Percentiles rank a stretch among this genome's conserved stretches.
Evolutionary conservation across 2,113 vertebrate genomes (phyloP).

Genomic region (Scartelaos histophorus): DNA sequence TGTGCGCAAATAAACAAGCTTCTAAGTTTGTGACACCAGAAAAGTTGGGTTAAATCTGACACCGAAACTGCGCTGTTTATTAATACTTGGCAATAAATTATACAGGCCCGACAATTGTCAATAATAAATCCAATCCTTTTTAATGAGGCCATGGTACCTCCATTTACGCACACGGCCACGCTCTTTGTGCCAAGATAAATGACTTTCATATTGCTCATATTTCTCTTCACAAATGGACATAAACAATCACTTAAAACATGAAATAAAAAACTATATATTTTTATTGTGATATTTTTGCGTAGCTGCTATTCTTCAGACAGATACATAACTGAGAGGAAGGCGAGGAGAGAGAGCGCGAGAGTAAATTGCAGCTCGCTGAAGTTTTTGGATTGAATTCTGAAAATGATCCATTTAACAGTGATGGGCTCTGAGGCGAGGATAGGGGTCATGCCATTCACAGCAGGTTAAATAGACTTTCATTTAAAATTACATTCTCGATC

Average conservation of each 20-base stretch:
- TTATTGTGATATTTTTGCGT: constrained; percentile 68
- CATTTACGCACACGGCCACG: constrained; percentile 1
- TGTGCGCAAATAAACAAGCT: constrained; percentile 70
- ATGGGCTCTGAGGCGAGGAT: constrained; percentile 77
- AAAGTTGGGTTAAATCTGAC: constrained; percentile 41
- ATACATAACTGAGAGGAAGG: constrained; percentile 62
- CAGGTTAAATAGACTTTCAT: constrained; percentile 83
- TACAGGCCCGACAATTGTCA: constrained; percentile 1
- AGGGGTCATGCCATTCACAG: constrained; percentile 77
- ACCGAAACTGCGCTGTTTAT: constrained; percentile 6
- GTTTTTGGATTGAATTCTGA: constrained; percentile 83
- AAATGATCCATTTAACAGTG: constrained; percentile 82
- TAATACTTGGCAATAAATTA: constrained; percentile 13
- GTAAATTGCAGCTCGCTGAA: constrained; percentile 82
- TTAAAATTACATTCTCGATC: constrained; percentile 82
- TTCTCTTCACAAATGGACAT: constrained; percentile 32
- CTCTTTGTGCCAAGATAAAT: constrained; percentile 4
- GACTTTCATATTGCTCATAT: constrained; percentile 23
- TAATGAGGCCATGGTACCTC: constrained; percentile 4
- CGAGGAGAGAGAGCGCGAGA: constrained; percentile 25
- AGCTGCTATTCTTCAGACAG: constrained; percentile 53
- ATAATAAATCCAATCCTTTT: constrained; percentile 10
- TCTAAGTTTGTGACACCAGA: constrained; percentile 71
- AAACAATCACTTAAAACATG: constrained; percentile 32
- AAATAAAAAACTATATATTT: constrained; percentile 43